Evolutionary conservation across 1,140 invertebrate genomes (phyloP).

Genomic region (Drepana arcuata): DNA sequence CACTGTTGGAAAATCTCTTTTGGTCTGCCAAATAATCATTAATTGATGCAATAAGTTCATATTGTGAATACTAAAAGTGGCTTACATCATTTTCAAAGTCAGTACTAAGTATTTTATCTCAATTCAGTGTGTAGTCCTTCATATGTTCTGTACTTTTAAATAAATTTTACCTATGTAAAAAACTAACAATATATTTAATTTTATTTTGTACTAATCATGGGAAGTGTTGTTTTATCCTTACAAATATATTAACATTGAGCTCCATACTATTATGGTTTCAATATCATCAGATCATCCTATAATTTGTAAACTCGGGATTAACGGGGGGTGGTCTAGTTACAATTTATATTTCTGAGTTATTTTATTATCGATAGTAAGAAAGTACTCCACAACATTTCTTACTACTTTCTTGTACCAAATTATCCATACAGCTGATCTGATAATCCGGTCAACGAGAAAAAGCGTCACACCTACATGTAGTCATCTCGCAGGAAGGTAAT

Average conservation of each 20-base stretch:
- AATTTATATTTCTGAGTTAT: no score
- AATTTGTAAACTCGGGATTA: no score
- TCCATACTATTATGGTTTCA: constrained; percentile 70
- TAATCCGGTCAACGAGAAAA: no score
- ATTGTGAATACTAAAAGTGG: constrained; percentile 69
- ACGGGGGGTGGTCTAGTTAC: no score
- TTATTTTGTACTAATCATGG: constrained; percentile 74
- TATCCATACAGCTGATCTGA: no score
- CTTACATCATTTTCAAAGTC: constrained; percentile 66
- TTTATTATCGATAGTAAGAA: no score
- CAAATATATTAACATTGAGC: constrained; percentile 74
- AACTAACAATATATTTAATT: constrained; percentile 74
- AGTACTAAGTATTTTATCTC: constrained; percentile 70
- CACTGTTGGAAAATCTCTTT: constrained; percentile 72
- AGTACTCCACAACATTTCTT: no score
- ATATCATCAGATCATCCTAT: no score
- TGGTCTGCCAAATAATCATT: constrained; percentile 69
- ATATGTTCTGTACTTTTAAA: constrained; percentile 72
- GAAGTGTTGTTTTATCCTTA: constrained; percentile 74
- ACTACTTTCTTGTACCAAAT: no score
- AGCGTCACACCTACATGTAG: no score
- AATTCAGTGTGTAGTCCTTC: constrained; percentile 71
- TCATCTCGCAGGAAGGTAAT: no score
- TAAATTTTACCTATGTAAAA: constrained; percentile 72
- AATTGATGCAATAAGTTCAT: constrained; percentile 65